phyloP scores from a whole-genome alignment of 2,888 invertebrate genomes.

The Belgica antarctica region DNA sequence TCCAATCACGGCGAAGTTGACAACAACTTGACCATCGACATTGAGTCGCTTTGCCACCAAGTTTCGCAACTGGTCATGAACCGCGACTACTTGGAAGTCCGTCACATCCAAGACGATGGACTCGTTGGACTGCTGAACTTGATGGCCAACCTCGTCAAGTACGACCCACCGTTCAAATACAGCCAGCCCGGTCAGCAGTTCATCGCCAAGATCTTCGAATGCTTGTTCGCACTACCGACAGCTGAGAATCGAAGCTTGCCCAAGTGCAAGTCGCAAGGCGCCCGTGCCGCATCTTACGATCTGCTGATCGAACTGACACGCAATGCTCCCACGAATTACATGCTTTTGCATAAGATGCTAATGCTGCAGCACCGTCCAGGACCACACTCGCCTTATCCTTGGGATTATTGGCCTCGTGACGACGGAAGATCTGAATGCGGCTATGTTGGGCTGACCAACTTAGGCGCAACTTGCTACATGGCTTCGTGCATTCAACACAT shows the following conservation, averaged over 20 bases:
- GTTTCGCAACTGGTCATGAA: slow-evolving; percentile 72
- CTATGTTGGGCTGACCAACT: slow-evolving; percentile 89
- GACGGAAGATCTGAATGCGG: slow-evolving; percentile 93
- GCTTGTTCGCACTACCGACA: slow-evolving; percentile 85
- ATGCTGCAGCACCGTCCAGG: slow-evolving; percentile 83
- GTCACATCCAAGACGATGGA: slow-evolving; percentile 85
- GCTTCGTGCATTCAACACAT: slow-evolving; percentile 96
- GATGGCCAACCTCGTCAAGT: slow-evolving; percentile 83
- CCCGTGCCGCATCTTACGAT: slow-evolving; percentile 88
- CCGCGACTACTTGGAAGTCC: slow-evolving; percentile 78
- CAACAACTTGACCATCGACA: slow-evolving; percentile 60
- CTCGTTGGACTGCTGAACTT: slow-evolving; percentile 83
- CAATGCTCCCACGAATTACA: slow-evolving; percentile 81
- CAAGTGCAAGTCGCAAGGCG: slow-evolving; percentile 88
- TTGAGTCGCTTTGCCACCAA: slow-evolving; percentile 72
- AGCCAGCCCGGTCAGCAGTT: slow-evolving; percentile 67
- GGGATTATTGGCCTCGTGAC: slow-evolving; percentile 98
- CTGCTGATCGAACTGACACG: slow-evolving; percentile 83
- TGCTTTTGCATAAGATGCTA: slow-evolving; percentile 76
- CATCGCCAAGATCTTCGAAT: slow-evolving; percentile 71
- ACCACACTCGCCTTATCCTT: slow-evolving; percentile 81
- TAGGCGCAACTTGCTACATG: slow-evolving; percentile 97
- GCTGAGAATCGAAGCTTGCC: slow-evolving; percentile 81
- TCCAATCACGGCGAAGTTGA: slow-evolving; percentile 60
- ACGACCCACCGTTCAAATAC: slow-evolving; percentile 82